A percentile compares a stretch with the other conserved stretches of the same genome.
phyloP scores from a whole-genome alignment of 2,797 vertebrate species.

The Paedocypris micromegethes region DNA sequence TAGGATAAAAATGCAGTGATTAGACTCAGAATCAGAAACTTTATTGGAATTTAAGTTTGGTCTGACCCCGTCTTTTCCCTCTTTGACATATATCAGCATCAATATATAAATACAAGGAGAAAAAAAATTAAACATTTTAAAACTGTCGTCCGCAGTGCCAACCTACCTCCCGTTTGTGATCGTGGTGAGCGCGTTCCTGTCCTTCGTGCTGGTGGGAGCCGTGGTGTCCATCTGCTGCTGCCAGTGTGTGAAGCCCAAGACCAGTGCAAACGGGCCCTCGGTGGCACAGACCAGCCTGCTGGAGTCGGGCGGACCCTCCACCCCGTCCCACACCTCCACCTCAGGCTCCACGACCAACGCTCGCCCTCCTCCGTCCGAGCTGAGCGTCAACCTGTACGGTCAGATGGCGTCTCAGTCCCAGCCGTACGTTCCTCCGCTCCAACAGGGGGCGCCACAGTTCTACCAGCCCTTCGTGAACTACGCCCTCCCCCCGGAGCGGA shows the following conservation, averaged over 20 bases:
- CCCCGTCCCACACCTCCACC: constrained; percentile 52
- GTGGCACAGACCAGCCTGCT: constrained; percentile 57
- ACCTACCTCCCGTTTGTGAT: constrained; percentile 64
- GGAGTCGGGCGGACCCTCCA: constrained; percentile 50
- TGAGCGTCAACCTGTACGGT: constrained; percentile 44
- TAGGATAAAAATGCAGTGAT: too few relatives aligned
- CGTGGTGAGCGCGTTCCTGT: constrained; percentile 56
- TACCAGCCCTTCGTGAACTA: constrained; percentile 50
- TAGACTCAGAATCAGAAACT: too few relatives aligned
- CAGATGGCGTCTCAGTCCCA: constrained; percentile 39
- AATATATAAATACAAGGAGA: too few relatives aligned
- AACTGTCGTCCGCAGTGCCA: constrained; percentile 52
- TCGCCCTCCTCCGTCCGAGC: constrained; percentile 49
- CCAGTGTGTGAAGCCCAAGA: constrained; percentile 55
- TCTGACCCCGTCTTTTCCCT: too few relatives aligned
- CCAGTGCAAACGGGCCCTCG: constrained; percentile 27
- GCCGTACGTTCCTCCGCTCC: constrained; percentile 35
- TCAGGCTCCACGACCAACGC: constrained; percentile 48
- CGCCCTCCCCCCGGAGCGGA: constrained; percentile 44
- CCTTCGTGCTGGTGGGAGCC: constrained; percentile 53
- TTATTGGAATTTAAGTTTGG: too few relatives aligned
- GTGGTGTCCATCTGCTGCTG: constrained; percentile 62
- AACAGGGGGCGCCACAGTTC: constrained; percentile 41
- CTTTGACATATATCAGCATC: too few relatives aligned
- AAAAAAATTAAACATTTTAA: too few relatives aligned